Base-by-base conservation (phyloP, 2,888 invertebrate species). In the Drosophila dives region DNA sequence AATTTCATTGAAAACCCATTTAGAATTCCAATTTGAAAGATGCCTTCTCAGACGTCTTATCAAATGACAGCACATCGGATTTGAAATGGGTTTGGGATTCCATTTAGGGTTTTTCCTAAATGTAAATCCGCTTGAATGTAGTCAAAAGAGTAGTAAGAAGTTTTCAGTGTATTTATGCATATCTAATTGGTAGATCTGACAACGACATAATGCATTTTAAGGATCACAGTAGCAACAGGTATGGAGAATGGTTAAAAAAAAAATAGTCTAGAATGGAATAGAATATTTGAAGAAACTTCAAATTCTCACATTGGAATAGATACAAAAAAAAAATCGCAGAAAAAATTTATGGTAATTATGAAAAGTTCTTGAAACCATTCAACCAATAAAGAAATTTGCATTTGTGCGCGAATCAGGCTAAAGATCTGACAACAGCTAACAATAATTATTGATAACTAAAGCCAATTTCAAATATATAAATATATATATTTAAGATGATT, bases 121-220 rank as follows among this genome's bases (percentile, higher is more conserved):
- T 40, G 51, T 29, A 42, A 53, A 38, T 64, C 53, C 7, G 26
- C 40, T 54, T 59, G 65, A 64, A 42, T 54, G 20, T 42, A 54
- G 54, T 72, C 67, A 55, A 59, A 45, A 33, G 34, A 33, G 34
- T 42, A 49, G 51, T 2, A 7, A 20, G 23, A 20, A 20, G 48
- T 11, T 11, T 20, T 4, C 63, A 63, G 36, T 63, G 10, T 12
- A 17, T 32, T 1, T 32, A 2, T 34, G 70, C 67, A 49, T 67
- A 69, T 67, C 66, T 33, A 67, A 67, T 69, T 48, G 23, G 69
- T 32, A n/a, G 40, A 67, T 67, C 67, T 56, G 23, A 38, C 26
- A 23, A 17, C 17, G 15, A 34, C 26, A 38, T 36, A 34, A 66
- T 66, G 29, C 12, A 68, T 23, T 33, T 20, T 48, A 49, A 56